phyloP scores from a whole-genome alignment of 2,113 vertebrate genomes.

The Pantherophis guttatus region DNA sequence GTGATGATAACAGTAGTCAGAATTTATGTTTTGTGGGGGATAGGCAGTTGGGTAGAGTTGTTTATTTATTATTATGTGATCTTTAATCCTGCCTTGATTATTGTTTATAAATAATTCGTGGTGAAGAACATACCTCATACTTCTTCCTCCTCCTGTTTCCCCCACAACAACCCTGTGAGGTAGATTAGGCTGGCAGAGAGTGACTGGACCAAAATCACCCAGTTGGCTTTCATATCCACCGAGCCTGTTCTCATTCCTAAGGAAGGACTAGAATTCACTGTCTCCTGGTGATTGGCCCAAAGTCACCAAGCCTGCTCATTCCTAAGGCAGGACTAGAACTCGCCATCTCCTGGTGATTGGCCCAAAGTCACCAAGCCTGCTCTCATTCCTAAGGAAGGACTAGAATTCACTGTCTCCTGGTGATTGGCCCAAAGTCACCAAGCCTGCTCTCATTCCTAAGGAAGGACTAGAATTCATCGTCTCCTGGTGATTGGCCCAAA shows the following conservation, averaged over 20 bases:
- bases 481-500: no score
- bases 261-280: not conserved
- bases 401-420: no score
- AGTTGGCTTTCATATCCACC: not conserved
- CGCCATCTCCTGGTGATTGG: no score
- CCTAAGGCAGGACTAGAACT: no score
- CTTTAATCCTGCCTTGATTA: not conserved
- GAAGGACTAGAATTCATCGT: no score
- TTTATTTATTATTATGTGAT: not conserved
- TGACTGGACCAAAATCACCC: not conserved
- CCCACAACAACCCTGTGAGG: not conserved
- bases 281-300: not conserved
- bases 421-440: no score
- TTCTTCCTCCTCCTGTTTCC: not conserved
- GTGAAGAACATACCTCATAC: not conserved
- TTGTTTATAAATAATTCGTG: not conserved
- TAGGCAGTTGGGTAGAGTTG: not conserved
- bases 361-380: no score
- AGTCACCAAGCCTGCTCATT: no score
- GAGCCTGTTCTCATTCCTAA: not conserved
- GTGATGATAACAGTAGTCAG: not conserved
- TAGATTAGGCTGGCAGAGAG: not conserved
- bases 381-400: no score
- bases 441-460: no score
- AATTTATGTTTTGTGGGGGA: not conserved